A percentile compares a stretch with the other conserved stretches of the same genome.
Evolutionary conservation across 1,140 invertebrate species (phyloP).

Genomic region (Galendromus occidentalis): DNA sequence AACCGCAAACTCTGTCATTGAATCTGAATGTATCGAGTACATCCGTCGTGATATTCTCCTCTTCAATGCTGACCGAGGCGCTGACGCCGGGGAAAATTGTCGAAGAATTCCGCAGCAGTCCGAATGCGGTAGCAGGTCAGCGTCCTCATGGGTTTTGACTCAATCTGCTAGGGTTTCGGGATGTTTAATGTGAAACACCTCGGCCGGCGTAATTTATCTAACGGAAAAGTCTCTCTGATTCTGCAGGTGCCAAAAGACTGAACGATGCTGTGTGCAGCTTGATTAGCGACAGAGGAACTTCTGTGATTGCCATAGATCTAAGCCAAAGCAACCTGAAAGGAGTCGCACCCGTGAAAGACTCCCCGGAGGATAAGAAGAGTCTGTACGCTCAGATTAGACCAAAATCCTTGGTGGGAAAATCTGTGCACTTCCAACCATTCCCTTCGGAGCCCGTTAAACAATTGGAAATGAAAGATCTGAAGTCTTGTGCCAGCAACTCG

Average conservation of each 20-base stretch:
- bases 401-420: not conserved
- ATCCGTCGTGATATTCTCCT: not conserved
- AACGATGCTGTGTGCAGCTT: not conserved
- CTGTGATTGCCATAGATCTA: conserved; percentile 2
- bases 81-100: not conserved
- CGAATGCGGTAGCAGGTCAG: not conserved
- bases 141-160: not conserved
- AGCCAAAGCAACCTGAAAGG: not conserved
- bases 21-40: not conserved
- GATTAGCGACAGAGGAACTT: not conserved
- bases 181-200: too few relatives aligned
- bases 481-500: conserved; percentile 51
- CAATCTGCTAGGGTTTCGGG: too few relatives aligned
- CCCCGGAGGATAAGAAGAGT: not conserved
- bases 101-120: not conserved
- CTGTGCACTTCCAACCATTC: not conserved
- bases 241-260: not conserved
- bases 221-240: too few relatives aligned
- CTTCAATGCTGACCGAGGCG: not conserved
- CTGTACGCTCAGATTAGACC: not conserved
- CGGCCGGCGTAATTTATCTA: too few relatives aligned
- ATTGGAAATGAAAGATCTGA: conserved; percentile 54
- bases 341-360: not conserved
- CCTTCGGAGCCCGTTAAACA: not conserved
- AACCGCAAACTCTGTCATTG: not conserved